A percentile compares a stretch with the other conserved stretches of the same genome.
Conservation (phyloP, 2,888 invertebrate genomes). For the Oscheius sp. region DNA sequence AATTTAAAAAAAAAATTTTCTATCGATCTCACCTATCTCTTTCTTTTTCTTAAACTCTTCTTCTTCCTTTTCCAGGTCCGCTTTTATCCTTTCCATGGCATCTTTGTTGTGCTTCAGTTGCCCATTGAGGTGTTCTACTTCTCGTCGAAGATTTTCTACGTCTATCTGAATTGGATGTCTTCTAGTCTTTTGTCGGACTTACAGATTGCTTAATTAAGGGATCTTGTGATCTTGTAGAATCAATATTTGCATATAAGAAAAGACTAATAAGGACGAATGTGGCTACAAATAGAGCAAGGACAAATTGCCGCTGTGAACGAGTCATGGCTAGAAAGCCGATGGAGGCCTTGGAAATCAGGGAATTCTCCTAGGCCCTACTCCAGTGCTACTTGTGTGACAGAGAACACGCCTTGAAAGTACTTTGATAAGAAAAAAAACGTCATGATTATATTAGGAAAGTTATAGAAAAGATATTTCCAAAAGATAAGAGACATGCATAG, state of each 20-base stretch:
- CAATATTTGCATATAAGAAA: conserved; percentile 29
- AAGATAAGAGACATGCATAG: background rate
- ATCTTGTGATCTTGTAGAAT: background rate
- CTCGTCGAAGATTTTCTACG: conserved; percentile 12
- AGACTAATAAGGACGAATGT: conserved; percentile 29
- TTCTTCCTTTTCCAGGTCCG: conserved; percentile 29
- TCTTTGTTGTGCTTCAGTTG: conserved; percentile 39
- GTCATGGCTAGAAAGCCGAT: conserved; percentile 16
- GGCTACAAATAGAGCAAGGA: conserved; percentile 20
- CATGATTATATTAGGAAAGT: background rate
- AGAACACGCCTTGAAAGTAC: conserved; percentile 11
- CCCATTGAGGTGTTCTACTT: conserved; percentile 6
- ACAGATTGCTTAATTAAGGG: background rate
- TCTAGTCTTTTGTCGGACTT: background rate
- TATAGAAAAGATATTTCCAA: background rate
- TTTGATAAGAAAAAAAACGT: background rate
- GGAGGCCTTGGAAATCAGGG: background rate
- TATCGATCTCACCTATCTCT: background rate
- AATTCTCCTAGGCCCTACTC: background rate
- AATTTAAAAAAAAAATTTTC: background rate
- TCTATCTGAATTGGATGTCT: conserved; percentile 1
- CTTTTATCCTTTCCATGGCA: conserved; percentile 42
- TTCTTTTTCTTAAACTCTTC: conserved; percentile 30
- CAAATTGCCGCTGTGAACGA: conserved; percentile 27
- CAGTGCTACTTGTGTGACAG: background rate